Conservation (phyloP, 2,888 invertebrate genomes). For the Arctia plantaginis region DNA sequence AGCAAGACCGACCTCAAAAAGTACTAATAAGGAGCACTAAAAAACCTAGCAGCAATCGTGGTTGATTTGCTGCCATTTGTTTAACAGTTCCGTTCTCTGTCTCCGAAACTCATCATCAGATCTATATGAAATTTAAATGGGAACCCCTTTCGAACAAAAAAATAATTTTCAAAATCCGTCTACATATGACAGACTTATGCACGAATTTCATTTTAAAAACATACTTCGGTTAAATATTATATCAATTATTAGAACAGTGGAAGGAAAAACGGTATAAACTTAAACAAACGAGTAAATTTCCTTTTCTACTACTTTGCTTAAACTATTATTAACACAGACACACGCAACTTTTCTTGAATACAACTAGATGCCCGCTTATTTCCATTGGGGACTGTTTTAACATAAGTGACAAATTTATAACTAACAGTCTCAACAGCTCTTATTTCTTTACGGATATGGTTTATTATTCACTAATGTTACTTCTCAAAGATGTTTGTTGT, state of each 20-base stretch:
- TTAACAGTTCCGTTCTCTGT: too few species aligned
- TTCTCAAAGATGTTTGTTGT: background rate
- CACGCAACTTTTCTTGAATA: constrained; percentile 47
- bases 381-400: constrained; percentile 56
- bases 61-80: too few species aligned
- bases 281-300: constrained; percentile 19
- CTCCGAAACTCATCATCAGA: too few species aligned
- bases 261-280: constrained; percentile 19
- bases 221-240: too few species aligned
- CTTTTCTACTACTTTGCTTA: constrained; percentile 10
- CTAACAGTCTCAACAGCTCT: background rate
- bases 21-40: too few species aligned
- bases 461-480: constrained; percentile 11
- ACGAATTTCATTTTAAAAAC: too few species aligned
- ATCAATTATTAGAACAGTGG: background rate
- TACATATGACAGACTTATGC: too few species aligned
- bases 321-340: constrained; percentile 39
- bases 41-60: too few species aligned
- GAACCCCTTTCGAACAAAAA: too few species aligned
- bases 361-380: constrained; percentile 55
- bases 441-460: background rate
- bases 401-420: constrained; percentile 45
- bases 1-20: too few species aligned
- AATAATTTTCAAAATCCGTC: too few species aligned
- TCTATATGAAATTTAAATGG: too few species aligned